phyloP scores from a whole-genome alignment of 1,140 invertebrate genomes.

The Rhynchophorus ferrugineus region DNA sequence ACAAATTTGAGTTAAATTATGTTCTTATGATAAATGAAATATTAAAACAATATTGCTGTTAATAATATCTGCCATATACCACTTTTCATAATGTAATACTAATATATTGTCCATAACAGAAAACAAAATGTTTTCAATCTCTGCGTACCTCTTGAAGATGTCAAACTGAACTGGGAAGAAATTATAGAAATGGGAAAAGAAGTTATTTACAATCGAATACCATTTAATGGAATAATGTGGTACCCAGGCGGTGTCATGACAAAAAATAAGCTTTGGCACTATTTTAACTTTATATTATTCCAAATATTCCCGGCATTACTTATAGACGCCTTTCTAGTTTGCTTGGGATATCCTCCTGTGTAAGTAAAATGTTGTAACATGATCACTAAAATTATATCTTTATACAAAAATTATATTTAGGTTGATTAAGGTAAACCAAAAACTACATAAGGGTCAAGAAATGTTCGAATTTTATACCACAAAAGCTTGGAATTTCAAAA shows the following conservation, averaged over 20 bases:
- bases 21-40: too few relatives aligned
- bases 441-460: constrained; percentile 51
- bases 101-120: constrained; percentile 3
- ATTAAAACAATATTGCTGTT: too few relatives aligned
- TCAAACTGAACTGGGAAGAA: constrained; percentile 72
- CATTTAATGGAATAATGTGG: constrained; percentile 71
- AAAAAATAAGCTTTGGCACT: constrained; percentile 62
- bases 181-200: constrained; percentile 72
- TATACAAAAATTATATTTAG: constrained; percentile 41
- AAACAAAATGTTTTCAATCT: constrained; percentile 15
- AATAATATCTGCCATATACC: too few relatives aligned
- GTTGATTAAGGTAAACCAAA: constrained; percentile 61
- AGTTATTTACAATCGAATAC: constrained; percentile 60
- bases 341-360: constrained; percentile 78
- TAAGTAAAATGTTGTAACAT: constrained; percentile 43
- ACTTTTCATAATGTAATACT: too few relatives aligned
- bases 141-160: constrained; percentile 46
- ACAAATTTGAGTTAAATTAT: too few relatives aligned
- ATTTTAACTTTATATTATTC: constrained; percentile 71
- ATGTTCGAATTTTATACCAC: constrained; percentile 45
- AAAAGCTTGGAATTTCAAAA: constrained; percentile 43
- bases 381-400: not conserved
- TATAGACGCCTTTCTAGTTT: constrained; percentile 64
- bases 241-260: constrained; percentile 86
- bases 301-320: constrained; percentile 79